Conservation (phyloP, 30 jellyfish, hydroid and myxozoan genomes). For the Chrysaora quinquecirrha region DNA sequence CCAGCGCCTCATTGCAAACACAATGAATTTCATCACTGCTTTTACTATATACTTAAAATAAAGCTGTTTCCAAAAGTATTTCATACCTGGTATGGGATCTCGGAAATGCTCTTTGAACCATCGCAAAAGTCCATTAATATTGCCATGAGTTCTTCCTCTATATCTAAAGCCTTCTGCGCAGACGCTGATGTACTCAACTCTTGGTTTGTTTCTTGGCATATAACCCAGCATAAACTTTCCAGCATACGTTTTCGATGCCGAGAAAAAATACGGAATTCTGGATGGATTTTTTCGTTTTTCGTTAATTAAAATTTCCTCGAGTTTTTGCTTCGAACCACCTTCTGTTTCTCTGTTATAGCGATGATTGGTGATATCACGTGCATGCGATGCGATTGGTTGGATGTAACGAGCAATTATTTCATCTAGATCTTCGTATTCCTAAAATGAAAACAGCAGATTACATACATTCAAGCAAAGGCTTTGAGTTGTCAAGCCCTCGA, state of each 20-base stretch:
- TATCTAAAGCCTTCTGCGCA: conserved; percentile 97
- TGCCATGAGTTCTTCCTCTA: conserved; percentile 95
- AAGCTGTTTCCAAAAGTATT: too few species aligned
- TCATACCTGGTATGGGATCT: conserved; percentile 98
- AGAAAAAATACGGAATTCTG: conserved; percentile 94
- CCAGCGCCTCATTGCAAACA: too few species aligned
- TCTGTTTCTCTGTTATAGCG: conserved; percentile 92
- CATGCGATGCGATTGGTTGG: conserved; percentile 89
- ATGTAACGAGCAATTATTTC: conserved; percentile 98
- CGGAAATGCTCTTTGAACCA: conserved; percentile 99
- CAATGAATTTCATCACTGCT: too few species aligned
- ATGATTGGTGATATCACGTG: conserved; percentile 91
- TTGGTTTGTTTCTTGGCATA: conserved; percentile 96
- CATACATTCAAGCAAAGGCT: too few species aligned
- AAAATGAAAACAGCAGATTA: neutral
- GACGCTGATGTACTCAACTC: conserved; percentile 90
- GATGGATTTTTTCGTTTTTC: conserved; percentile 98
- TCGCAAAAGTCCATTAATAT: conserved; percentile 73
- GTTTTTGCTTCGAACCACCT: conserved; percentile 88
- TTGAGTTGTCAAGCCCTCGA: too few species aligned
- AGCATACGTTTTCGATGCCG: conserved; percentile 87
- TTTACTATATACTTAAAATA: too few species aligned
- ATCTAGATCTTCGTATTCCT: conserved; percentile 99
- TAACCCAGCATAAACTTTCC: conserved; percentile 99
- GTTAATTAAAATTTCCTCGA: conserved; percentile 77